A percentile compares a stretch with the other conserved stretches of the same genome.
These are phyloP conservation scores for Cryptoblepharus egeriae DNA, from an alignment of 2,797 vertebrate genomes.

Conservation along the genomic window DNA sequence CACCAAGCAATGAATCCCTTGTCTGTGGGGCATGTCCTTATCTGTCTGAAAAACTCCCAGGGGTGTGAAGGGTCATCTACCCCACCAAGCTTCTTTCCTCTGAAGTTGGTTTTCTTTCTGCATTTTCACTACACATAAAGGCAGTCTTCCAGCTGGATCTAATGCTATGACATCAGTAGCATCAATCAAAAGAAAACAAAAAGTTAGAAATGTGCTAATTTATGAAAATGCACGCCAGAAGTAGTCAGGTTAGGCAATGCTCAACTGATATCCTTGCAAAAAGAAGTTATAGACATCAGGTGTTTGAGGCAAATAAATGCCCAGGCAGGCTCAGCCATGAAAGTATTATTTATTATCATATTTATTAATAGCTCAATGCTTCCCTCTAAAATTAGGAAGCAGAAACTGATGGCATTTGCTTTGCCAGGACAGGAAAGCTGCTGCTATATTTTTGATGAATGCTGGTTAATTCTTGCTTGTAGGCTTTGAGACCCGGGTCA, in stretches of 20 bases:
- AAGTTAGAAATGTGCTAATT: conserved; percentile 52
- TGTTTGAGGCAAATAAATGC: background rate
- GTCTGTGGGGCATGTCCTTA: too few species aligned
- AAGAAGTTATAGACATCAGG: background rate
- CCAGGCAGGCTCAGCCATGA: background rate
- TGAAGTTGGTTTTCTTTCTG: conserved; percentile 38
- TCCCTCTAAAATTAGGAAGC: background rate
- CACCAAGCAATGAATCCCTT: background rate
- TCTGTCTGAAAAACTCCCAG: background rate
- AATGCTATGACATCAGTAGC: conserved; percentile 20
- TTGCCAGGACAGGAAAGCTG: too few species aligned
- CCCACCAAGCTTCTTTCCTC: background rate
- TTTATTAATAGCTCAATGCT: background rate
- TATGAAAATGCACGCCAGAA: background rate
- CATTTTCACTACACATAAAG: conserved; percentile 42
- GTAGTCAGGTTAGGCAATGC: background rate
- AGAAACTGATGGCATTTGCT: background rate
- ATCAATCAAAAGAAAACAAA: too few species aligned
- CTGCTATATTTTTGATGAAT: background rate
- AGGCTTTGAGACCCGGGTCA: too few species aligned
- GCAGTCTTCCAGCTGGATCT: conserved; percentile 14
- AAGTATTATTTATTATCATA: background rate
- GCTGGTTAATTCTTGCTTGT: background rate
- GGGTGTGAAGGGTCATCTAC: too few species aligned
- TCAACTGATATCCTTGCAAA: background rate